Evolutionary conservation across 2,888 invertebrate species (phyloP).

Genomic region (Ennomos erosarius): DNA sequence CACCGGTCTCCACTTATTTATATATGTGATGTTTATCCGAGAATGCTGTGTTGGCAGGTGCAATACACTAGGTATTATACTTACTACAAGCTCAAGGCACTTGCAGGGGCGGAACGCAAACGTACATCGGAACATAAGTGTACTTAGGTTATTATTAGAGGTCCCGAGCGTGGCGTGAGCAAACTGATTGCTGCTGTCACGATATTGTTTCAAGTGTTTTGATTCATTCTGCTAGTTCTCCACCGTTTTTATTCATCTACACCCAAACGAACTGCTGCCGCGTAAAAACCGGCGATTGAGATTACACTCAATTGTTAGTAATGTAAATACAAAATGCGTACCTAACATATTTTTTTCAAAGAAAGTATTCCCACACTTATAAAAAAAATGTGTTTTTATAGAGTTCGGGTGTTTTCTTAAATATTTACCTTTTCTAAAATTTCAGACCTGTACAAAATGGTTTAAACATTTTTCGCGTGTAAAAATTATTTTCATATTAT

Average conservation of each 20-base stretch:
- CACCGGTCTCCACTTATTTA: background rate
- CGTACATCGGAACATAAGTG: slow-evolving; percentile 54
- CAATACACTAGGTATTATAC: slow-evolving; percentile 29
- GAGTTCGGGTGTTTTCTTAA: slow-evolving; percentile 14
- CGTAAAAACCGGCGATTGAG: slow-evolving; percentile 51
- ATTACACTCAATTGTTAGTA: slow-evolving; percentile 9
- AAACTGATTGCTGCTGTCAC: slow-evolving; percentile 81
- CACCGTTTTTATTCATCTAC: slow-evolving; percentile 68
- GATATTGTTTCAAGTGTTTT: slow-evolving; percentile 82
- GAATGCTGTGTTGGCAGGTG: slow-evolving; percentile 28
- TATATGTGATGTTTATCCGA: background rate
- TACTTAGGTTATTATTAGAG: slow-evolving; percentile 76
- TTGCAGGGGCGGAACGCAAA: slow-evolving; percentile 41
- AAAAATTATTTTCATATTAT: slow-evolving; percentile 32
- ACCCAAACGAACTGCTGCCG: slow-evolving; percentile 60
- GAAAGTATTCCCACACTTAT: slow-evolving; percentile 3
- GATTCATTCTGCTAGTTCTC: slow-evolving; percentile 69
- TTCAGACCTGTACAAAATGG: slow-evolving; percentile 20
- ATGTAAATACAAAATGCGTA: background rate
- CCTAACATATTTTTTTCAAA: background rate
- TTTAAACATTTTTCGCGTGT: slow-evolving; percentile 27
- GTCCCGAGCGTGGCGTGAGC: slow-evolving; percentile 78
- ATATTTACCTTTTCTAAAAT: slow-evolving; percentile 28
- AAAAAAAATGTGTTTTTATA: slow-evolving; percentile 6
- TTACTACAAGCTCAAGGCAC: slow-evolving; percentile 28